Evolutionary conservation across 2,888 invertebrate species (phyloP), one percentile per base, ranked within the genome.

Genomic region (Cantharis flavilabris): DNA sequence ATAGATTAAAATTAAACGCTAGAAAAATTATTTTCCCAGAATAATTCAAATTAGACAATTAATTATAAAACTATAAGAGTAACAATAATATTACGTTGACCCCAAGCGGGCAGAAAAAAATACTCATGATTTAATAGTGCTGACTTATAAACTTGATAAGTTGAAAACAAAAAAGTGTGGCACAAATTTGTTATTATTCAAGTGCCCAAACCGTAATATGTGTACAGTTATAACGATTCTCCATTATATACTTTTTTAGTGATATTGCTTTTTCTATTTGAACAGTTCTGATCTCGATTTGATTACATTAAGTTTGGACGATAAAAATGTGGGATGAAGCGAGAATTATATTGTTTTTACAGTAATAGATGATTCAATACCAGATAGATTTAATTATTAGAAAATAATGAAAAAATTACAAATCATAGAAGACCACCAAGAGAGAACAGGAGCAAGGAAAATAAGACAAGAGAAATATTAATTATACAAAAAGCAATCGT

Each of bases 401-500:
- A 67, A 75, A 75, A 76, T 49, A 49, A 49, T 49, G 49, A 49
- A 49, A 49, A 49, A 49, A 13, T 33, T n/a, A 33, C 13, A 71
- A 72, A 26, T 26, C 33, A 10, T 62, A 75, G 23, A 30, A 28
- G 76, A 73, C 76, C 73, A 76, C 76, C 76, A 73, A 76, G 72
- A 49, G 72, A 76, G 76, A 70, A 63, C 70, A 62, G 65, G 23
- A 67, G 33, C 67, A 65, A 70, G 26, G 65, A 70, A 72, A 76
- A 73, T 76, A 76, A 76, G 62, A 70, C 70, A 69, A 62, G 70
- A 71, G 73, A 71, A 74, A 71, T 75, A 74, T 77, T 77, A 77
- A 77, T 77, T 74, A 77, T 70, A 72, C 62, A 70, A 69, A 69
- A 77, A 73, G 73, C 70, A 70, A 76, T 73, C 76, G 69, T 70